These are phyloP conservation scores for Pyrrhia umbra DNA, from an alignment of 2,888 invertebrate genomes.

Conservation along the genomic window DNA sequence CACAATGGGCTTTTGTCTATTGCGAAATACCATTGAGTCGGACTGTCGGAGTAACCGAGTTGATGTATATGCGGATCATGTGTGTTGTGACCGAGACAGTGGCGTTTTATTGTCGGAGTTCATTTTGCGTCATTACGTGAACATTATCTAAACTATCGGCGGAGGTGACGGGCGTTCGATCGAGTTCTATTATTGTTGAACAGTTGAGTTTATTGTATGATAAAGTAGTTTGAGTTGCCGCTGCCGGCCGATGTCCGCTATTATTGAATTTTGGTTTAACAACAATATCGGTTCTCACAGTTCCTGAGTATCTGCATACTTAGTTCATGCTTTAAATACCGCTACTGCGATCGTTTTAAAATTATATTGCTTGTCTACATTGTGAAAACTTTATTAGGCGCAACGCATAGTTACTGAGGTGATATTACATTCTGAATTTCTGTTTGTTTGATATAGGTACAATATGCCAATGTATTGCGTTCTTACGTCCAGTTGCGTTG, in stretches of 20 bases:
- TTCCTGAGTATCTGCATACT: conserved; percentile 3
- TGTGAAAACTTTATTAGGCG: not conserved
- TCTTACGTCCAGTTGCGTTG: not conserved
- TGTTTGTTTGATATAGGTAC: not conserved
- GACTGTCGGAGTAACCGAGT: conserved; percentile 52
- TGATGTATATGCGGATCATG: conserved; percentile 70
- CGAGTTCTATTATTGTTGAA: conserved; percentile 64
- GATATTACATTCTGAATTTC: not conserved
- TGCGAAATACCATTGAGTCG: conserved; percentile 65
- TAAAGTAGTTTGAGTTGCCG: conserved; percentile 64
- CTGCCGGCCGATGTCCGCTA: conserved; percentile 59
- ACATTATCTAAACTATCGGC: conserved; percentile 66
- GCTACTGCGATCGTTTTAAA: not conserved
- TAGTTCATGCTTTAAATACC: not conserved
- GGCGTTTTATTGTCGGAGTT: conserved; percentile 50
- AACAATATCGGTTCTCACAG: conserved; percentile 38
- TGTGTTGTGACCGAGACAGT: conserved; percentile 62
- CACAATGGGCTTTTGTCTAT: conserved; percentile 83
- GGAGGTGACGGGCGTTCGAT: conserved; percentile 55
- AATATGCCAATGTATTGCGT: not conserved
- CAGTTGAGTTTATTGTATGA: conserved; percentile 68
- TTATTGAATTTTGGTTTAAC: conserved; percentile 73
- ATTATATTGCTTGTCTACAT: not conserved
- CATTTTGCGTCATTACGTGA: conserved; percentile 62
- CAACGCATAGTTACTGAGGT: not conserved